A percentile compares a stretch with the other conserved stretches of the same genome.
Conservation (phyloP, 2,888 invertebrate genomes). For the Drosophila mimica region DNA sequence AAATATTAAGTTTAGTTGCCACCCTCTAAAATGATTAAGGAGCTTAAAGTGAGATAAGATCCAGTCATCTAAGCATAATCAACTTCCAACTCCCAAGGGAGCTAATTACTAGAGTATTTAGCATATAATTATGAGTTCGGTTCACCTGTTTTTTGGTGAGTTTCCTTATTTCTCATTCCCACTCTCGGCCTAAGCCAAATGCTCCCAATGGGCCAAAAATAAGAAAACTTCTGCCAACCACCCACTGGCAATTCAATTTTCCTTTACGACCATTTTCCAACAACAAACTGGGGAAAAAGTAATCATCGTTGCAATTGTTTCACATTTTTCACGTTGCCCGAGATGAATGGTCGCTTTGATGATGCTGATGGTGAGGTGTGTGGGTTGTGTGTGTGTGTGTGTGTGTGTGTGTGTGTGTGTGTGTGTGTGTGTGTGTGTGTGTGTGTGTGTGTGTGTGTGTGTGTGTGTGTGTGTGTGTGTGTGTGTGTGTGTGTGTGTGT, state of each 20-base stretch:
- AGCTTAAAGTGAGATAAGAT: slow-evolving; percentile 54
- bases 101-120: slow-evolving; percentile 75
- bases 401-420: neutral
- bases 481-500: neutral
- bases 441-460: neutral
- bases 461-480: neutral
- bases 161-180: neutral
- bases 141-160: slow-evolving; percentile 43
- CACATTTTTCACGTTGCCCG: slow-evolving; percentile 72
- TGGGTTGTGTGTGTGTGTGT: neutral
- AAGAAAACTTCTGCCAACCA: slow-evolving; percentile 48
- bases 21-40: slow-evolving; percentile 44
- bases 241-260: slow-evolving; percentile 77
- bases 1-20: slow-evolving; percentile 11
- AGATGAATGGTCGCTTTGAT: slow-evolving; percentile 79
- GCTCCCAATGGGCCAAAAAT: slow-evolving; percentile 50
- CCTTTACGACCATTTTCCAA: slow-evolving; percentile 65
- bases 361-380: slow-evolving; percentile 38
- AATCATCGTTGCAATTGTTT: slow-evolving; percentile 81
- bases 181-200: slow-evolving; percentile 39
- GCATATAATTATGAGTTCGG: slow-evolving; percentile 75
- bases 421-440: neutral
- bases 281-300: slow-evolving; percentile 63
- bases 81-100: slow-evolving; percentile 63
- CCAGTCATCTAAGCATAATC: slow-evolving; percentile 57